Evolutionary conservation across 2,888 invertebrate species (phyloP).

Genomic region (Leptopilina myrica): DNA sequence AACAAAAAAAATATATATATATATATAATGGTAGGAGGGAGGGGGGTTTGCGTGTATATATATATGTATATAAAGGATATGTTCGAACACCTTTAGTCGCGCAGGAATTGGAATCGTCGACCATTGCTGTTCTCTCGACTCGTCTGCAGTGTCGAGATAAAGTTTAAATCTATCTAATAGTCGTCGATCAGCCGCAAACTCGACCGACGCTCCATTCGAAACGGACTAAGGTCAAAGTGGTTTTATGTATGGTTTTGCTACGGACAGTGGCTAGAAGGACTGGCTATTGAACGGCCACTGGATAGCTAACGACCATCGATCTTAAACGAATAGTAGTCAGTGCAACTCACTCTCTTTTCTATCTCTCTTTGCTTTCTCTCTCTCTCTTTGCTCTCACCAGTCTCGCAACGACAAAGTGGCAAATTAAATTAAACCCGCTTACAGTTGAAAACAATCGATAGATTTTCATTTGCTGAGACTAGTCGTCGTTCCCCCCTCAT

Average conservation of each 20-base stretch:
- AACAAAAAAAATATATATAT: neutral
- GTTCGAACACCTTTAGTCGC: slow-evolving; percentile 31
- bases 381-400: slow-evolving; percentile 39
- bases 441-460: slow-evolving; percentile 62
- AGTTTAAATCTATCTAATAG: slow-evolving; percentile 41
- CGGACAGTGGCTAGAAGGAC: neutral
- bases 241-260: slow-evolving; percentile 33
- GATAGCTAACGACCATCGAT: slow-evolving; percentile 33
- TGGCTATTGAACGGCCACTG: slow-evolving; percentile 8
- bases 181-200: slow-evolving; percentile 41
- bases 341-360: too few species aligned
- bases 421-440: slow-evolving; percentile 66
- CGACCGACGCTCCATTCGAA: slow-evolving; percentile 19
- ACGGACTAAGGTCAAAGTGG: slow-evolving; percentile 29
- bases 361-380: neutral
- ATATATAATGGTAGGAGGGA: too few species aligned
- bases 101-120: slow-evolving; percentile 15
- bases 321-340: slow-evolving; percentile 21
- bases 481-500: neutral
- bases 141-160: slow-evolving; percentile 38
- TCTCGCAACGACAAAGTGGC: slow-evolving; percentile 60
- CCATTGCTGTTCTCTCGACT: slow-evolving; percentile 13
- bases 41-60: slow-evolving; percentile 2
- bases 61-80: neutral
- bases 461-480: slow-evolving; percentile 63